These are phyloP conservation scores for Antheraea mylitta DNA, from an alignment of 1,140 invertebrate genomes.

Conservation along the genomic window DNA sequence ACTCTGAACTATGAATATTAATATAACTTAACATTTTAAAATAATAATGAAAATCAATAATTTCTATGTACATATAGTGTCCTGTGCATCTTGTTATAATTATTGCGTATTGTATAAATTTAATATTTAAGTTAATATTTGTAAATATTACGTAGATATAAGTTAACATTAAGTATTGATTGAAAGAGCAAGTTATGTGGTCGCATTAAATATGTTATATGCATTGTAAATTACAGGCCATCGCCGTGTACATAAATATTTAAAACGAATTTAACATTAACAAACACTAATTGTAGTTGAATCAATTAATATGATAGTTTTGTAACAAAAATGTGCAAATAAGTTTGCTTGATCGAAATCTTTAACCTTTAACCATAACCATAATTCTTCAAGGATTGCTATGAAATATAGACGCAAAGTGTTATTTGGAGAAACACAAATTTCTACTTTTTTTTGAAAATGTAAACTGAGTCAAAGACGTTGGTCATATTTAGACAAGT, in stretches of 20 bases:
- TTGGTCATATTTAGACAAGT: no score
- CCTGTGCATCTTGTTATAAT: not conserved
- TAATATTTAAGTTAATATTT: conserved; percentile 15
- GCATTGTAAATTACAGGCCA: conserved; percentile 44
- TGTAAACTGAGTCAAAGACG: no score
- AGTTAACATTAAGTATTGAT: not conserved
- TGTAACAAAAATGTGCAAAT: conserved; percentile 15
- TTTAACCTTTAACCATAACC: no score
- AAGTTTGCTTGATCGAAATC: not conserved
- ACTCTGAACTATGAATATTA: no score
- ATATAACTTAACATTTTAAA: no score
- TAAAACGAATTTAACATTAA: conserved; percentile 70
- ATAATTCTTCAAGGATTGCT: no score
- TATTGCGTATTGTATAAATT: conserved; percentile 15
- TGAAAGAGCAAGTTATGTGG: not conserved
- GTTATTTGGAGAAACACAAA: no score
- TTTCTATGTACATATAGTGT: not conserved
- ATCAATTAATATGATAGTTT: not conserved
- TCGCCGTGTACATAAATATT: conserved; percentile 66
- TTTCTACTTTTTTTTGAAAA: no score
- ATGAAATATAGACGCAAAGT: no score
- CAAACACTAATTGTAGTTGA: conserved; percentile 23
- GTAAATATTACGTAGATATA: conserved; percentile 18
- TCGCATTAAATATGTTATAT: not conserved
- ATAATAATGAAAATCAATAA: no score